phyloP scores from a whole-genome alignment of 2,888 invertebrate species.

The Arrhopalites spinosus region DNA sequence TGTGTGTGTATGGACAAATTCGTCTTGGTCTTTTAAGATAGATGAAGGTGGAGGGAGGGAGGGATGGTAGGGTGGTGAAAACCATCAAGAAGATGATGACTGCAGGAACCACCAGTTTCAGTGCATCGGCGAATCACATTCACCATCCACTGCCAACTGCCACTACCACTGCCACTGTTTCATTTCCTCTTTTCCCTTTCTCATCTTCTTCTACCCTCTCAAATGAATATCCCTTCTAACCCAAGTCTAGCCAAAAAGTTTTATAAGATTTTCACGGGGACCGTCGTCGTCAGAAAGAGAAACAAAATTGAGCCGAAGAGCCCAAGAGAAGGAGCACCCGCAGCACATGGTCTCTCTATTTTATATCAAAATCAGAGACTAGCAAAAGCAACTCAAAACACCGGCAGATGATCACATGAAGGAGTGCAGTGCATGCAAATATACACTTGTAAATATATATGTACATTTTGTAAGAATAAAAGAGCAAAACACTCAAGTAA shows the following conservation, averaged over 20 bases:
- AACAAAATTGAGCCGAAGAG: not conserved
- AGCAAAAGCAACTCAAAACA: too few species aligned
- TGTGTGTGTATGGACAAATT: slow-evolving; percentile 14
- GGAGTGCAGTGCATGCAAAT: too few species aligned
- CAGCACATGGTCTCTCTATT: too few species aligned
- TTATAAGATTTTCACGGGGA: not conserved
- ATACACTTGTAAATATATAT: too few species aligned
- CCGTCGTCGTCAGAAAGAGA: not conserved
- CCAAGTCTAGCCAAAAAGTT: too few species aligned
- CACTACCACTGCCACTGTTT: slow-evolving; percentile 11
- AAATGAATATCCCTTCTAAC: too few species aligned
- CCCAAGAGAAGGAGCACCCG: not conserved
- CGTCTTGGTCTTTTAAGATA: slow-evolving; percentile 11
- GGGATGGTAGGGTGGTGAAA: slow-evolving; percentile 11
- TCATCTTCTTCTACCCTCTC: not conserved
- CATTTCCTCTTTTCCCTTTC: slow-evolving; percentile 21
- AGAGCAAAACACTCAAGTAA: too few species aligned
- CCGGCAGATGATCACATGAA: too few species aligned
- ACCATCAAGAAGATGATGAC: slow-evolving; percentile 13
- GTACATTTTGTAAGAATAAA: too few species aligned
- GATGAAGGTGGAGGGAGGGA: slow-evolving; percentile 22
- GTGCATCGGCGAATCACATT: too few species aligned
- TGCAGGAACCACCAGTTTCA: not conserved
- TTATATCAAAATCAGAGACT: too few species aligned
- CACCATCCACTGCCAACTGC: slow-evolving; percentile 8